Evolutionary conservation across 2,797 vertebrate species (phyloP), one percentile per base, ranked within the genome.

Genomic region (Podarcis lilfordi): DNA sequence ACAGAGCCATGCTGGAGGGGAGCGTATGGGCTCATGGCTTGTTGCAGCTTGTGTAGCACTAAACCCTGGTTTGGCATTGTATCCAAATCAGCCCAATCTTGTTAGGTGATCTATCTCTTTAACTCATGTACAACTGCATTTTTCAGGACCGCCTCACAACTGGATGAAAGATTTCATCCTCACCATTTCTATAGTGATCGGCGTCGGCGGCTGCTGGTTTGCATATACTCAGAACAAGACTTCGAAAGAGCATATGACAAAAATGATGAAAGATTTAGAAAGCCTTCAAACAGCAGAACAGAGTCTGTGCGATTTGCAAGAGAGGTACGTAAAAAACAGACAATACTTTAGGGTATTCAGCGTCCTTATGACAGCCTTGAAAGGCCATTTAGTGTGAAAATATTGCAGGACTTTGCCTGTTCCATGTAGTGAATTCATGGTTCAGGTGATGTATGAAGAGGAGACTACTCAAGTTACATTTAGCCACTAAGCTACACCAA

Each of bases 261-360:
- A 98, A 97, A 99, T 99, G 99, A 99, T 99, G 98, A 99, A 97
- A 97, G 99, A 99, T 84, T 96, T 99, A 95, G 99, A 99, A 92
- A 99, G 99, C 90, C 97, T 99, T 23, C 99, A 99, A 86, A 96
- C 97, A 2, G 99, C 99, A 5, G 99, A 99, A 91, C 98, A 98
- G 93, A 99, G 98, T 94, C 98, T 99, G 45, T 93, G 97, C 87
- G 99, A 99, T 88, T 96, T 99, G 92, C 99, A 99, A 95, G 98
- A 98, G 94, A 98, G 98, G 99, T 99, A 92, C 95, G 96, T 96
- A 84, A 87, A 8, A 10, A 50, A 7, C 59, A 68, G 15, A 23
- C 27, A n/a, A 29, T 10, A 7, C 27, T 11, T 68, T 37, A 19
- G 23, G 17, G 5, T 21, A 1, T 69, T 78, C 10, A 32, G 8